Base-by-base conservation (phyloP, 1,140 invertebrate species). In the Meloidogyne exigua region DNA sequence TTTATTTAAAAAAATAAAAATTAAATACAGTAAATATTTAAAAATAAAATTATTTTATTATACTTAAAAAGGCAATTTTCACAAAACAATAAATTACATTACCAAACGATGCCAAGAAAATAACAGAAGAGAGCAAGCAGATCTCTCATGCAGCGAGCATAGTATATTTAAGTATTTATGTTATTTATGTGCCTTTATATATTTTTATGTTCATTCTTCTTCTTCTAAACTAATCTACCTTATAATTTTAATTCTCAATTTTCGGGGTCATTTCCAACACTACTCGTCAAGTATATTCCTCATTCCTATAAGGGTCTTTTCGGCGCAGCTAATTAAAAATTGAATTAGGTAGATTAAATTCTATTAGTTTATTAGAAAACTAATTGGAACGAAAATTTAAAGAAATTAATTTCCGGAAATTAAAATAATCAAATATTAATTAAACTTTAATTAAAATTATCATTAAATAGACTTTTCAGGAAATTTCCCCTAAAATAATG, bases 41-140 rank as follows among this genome's bases (percentile, higher is more conserved):
- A 44, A 2, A 44, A 12, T 42, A 42, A 44, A 44, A 44, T 15
- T 44, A 15, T 44, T 44, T 44, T 44, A 44, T 4, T 44, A n/a
- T n/a, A 2, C 0, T 32, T 32, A 57, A 57, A 57, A 57, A 57
- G 49, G 49, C 49, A 57, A 57, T 57, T 57, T 57, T 57, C 49
- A 57, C 49, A 57, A 57, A 57, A 57, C 49, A 57, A 57, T 57
- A 57, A 57, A 57, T 57, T 57, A 57, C 18, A 57, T n/a, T 57
- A 49, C 44, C 2, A 49, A 57, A 57, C 7, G 5, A 57, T 57
- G 18, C 49, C 49, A 57, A 57, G 49, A 57, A n/a, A 57, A 57
- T n/a, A 4, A 18, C 15, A 15, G 44, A 3, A 18, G 15, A 49
- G 44, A 49, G 18, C 2, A 32, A 32, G n/a, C 7, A 2, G 2